A percentile compares a stretch with the other conserved stretches of the same genome.
These are phyloP conservation scores for Aplysia californica DNA, from an alignment of 1,140 invertebrate species.

Conservation along the genomic window DNA sequence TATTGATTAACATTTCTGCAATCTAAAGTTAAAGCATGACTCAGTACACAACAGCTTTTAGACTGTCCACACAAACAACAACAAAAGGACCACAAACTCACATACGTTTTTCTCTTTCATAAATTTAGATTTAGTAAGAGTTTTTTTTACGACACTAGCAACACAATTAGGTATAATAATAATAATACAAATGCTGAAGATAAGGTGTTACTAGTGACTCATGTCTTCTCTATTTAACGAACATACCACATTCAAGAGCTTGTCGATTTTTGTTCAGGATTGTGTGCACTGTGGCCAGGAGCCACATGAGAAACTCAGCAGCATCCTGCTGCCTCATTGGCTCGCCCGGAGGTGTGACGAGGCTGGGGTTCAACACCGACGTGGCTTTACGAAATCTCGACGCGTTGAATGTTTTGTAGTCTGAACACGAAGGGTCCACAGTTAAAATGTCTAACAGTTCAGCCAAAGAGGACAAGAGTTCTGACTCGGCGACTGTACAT, in stretches of 20 bases:
- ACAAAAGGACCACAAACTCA: too few species aligned
- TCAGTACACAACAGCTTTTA: too few species aligned
- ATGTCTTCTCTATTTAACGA: too few species aligned
- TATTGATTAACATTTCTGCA: too few species aligned
- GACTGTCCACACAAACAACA: too few species aligned
- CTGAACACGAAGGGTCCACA: constrained; percentile 20
- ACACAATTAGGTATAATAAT: too few species aligned
- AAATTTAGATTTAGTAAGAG: too few species aligned
- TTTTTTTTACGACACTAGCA: too few species aligned
- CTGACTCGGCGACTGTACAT: constrained; percentile 50
- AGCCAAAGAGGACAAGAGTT: constrained; percentile 47
- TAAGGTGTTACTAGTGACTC: too few species aligned
- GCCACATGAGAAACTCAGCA: constrained; percentile 65
- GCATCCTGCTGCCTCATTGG: constrained; percentile 62
- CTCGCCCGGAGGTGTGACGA: constrained; percentile 46
- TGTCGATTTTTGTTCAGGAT: constrained; percentile 58
- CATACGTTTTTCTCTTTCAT: too few species aligned
- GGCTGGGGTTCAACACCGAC: constrained; percentile 38
- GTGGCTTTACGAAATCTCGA: constrained; percentile 47
- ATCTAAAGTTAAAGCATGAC: too few species aligned
- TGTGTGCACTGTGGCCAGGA: constrained; percentile 55
- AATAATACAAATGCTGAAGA: too few species aligned
- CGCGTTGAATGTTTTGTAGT: constrained; percentile 40
- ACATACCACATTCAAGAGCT: constrained; percentile 36
- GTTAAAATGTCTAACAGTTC: constrained; percentile 49